A percentile compares a stretch with the other conserved stretches of the same genome.
These are phyloP conservation scores for Caloenas nicobarica DNA, from an alignment of 2,113 vertebrate species.

Conservation along the genomic window DNA sequence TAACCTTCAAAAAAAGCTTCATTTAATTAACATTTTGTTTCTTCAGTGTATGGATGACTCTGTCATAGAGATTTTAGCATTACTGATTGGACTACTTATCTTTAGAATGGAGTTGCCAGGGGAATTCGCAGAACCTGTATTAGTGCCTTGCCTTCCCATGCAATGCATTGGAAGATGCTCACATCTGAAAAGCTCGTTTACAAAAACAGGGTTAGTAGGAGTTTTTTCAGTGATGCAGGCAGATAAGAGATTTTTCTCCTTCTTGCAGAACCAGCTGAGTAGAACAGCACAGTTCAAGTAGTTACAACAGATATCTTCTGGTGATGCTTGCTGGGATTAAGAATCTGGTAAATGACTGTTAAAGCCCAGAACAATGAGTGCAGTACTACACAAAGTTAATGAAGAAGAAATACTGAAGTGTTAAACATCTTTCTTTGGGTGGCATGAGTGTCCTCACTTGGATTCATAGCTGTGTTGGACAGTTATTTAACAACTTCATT, in stretches of 20 bases:
- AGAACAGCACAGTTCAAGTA: neutral
- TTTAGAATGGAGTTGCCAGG: neutral
- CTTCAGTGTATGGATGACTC: neutral
- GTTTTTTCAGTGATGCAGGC: neutral
- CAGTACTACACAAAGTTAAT: neutral
- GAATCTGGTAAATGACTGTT: neutral
- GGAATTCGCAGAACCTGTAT: neutral
- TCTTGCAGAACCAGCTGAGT: neutral
- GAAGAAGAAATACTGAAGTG: neutral
- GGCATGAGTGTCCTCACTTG: neutral
- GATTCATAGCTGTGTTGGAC: neutral
- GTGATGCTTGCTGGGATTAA: neutral
- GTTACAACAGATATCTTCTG: neutral
- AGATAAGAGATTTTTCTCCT: neutral
- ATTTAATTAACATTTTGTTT: neutral
- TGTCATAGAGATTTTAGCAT: neutral
- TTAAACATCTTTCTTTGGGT: neutral
- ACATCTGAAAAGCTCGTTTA: neutral
- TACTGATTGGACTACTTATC: neutral
- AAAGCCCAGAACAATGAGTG: neutral
- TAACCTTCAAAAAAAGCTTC: neutral
- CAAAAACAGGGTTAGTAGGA: neutral
- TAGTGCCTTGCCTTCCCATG: neutral
- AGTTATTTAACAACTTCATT: neutral
- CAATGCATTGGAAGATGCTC: neutral